Evolutionary conservation across 2,113 vertebrate species (phyloP), one percentile per base, ranked within the genome.

Genomic region (Tympanuchus pallidicinctus): DNA sequence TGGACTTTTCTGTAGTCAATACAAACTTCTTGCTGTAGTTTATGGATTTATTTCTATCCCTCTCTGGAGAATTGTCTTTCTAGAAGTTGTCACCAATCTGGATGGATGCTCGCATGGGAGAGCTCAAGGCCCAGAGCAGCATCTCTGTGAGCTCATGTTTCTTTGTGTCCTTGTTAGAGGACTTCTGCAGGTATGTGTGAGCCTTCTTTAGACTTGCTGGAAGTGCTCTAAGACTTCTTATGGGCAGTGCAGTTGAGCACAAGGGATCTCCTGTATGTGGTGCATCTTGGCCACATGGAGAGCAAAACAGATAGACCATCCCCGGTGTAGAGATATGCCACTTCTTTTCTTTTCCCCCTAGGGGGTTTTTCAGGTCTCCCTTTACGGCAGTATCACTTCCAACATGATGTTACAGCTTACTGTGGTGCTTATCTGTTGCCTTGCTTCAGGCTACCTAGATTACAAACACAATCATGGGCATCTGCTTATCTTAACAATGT

Each of bases 211-310:
- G 30, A 61, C n/a, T 8, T 54, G 32, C 38, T 66, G 19, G 45
- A 32, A 52, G 17, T 17, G 24, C 36, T 63, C 54, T 63, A 28
- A 73, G 54, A 69, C 40, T 77, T 82, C 21, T 32, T 8, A 8
- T 4, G 20, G 67, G 28, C 24, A 70, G 50, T n/a, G 11, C 19
- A 45, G 13, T 18, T 67, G 56, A 63, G 36, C 48, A 69, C 1
- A 0, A 45, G 42, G 32, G 27, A 78, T n/a, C 36, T 64, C 42
- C 0, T 0, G 24, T 27, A n/a, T 13, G 28, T 4, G 18, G 7
- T 40, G 34, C 16, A 57, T 60, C 48, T 48, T 59, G 21, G 25
- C n/a, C 21, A 60, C 59, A 16, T 3, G 21, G 18, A 42, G 14
- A 57, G 36, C 36, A 54, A 70, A 63, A 50, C 63, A 50, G 38